These are phyloP conservation scores for Drosophila willistoni DNA, from an alignment of 1,140 invertebrate species.

Conservation along the genomic window DNA sequence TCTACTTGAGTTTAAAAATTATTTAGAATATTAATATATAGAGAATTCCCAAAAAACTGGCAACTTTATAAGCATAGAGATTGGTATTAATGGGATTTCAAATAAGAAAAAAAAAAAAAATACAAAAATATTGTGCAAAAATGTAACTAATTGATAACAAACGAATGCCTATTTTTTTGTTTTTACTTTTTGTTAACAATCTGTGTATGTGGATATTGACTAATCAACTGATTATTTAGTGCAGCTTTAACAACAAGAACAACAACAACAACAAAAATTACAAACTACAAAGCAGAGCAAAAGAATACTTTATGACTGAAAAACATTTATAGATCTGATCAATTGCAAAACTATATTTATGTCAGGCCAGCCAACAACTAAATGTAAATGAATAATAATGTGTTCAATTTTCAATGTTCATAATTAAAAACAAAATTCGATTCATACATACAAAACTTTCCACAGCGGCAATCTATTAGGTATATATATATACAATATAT, in stretches of 20 bases:
- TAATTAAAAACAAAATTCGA: not conserved
- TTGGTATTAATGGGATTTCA: not conserved
- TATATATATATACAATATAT: slow-evolving; percentile 16
- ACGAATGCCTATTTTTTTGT: not conserved
- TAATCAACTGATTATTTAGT: not conserved
- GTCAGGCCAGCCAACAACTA: not conserved
- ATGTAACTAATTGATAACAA: slow-evolving; percentile 2
- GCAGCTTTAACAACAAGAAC: not conserved
- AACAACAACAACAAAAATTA: not conserved
- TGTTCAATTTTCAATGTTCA: slow-evolving; percentile 11
- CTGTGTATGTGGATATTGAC: not conserved
- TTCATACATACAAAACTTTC: slow-evolving; percentile 18
- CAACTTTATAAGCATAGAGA: not conserved
- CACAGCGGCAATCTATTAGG: slow-evolving; percentile 33
- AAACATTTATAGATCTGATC: not conserved
- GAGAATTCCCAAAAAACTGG: not conserved
- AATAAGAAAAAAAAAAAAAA: not conserved
- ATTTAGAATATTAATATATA: not conserved
- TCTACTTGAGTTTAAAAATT: no score
- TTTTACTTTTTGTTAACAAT: not conserved
- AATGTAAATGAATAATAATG: slow-evolving; percentile 4
- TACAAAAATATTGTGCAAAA: slow-evolving; percentile 3
- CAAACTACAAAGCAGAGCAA: not conserved
- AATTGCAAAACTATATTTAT: not conserved
- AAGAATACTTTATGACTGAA: slow-evolving; percentile 1